phyloP scores from a whole-genome alignment of 2,113 vertebrate genomes.

The Anoura caudifer region DNA sequence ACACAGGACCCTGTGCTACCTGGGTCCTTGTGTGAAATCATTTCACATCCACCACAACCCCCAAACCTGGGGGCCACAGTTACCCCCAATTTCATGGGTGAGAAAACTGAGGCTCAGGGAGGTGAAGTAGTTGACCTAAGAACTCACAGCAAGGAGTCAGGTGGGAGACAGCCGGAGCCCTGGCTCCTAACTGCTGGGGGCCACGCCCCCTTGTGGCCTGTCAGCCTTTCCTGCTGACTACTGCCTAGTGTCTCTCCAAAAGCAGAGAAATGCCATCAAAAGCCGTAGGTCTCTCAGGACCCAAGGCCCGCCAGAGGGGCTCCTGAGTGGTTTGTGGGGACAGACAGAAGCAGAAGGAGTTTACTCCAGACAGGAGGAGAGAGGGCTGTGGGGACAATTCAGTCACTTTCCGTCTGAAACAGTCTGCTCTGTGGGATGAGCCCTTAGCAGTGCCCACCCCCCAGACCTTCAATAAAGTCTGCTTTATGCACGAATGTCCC shows the following conservation, averaged over 20 bases:
- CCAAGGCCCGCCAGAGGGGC: background rate
- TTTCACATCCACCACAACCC: background rate
- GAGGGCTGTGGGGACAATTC: background rate
- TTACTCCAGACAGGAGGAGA: background rate
- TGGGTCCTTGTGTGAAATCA: background rate
- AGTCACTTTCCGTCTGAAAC: background rate
- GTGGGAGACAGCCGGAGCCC: background rate
- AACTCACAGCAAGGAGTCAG: background rate
- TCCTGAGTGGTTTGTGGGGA: background rate
- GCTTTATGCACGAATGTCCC: background rate
- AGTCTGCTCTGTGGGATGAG: background rate
- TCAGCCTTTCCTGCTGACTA: background rate
- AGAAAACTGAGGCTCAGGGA: background rate
- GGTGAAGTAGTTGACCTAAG: background rate
- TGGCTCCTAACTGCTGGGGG: background rate
- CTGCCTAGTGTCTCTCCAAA: background rate
- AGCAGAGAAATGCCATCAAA: background rate
- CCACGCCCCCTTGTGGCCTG: background rate
- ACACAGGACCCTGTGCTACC: background rate
- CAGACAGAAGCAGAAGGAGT: background rate
- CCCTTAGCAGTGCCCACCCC: background rate
- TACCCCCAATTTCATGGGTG: too few relatives aligned
- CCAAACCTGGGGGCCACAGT: background rate
- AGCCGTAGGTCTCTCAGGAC: background rate
- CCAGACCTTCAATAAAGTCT: background rate